Base-by-base conservation (phyloP, 2,113 vertebrate genomes). In the Galemys pyrenaicus region DNA sequence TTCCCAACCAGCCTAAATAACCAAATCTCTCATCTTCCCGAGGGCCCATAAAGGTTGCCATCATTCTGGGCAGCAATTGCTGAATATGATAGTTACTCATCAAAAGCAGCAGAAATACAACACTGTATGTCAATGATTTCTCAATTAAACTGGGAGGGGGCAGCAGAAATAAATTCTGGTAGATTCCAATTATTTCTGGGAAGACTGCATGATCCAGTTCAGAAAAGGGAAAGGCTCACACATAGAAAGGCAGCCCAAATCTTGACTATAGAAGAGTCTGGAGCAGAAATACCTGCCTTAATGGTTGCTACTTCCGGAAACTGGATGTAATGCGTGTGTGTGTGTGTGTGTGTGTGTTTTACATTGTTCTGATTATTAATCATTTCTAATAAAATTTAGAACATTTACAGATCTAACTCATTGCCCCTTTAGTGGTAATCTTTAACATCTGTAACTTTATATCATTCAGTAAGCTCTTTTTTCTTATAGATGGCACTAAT, bases 381-480 rank as follows among this genome's bases (percentile, higher is more conserved):
- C 37, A 84, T 85, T 96, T 96, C 54, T 86, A 94, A 94, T 82
- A 78, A 51, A 51, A 78, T 78, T 83, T 78, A 39, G 39, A 90
- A 94, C 39, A 83, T 74, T 83, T 80, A 75, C 22, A 79, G 44
- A 54, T 79, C 91, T 81, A 84, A 78, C 62, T 58, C 30, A 28
- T 30, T 93, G 24, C 92, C 79, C 26, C 32, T 83, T 87, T 87
- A 74, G 51, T 74, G 26, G 28, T 83, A 87, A 94, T 92, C 54
- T 83, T 93, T 79, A 92, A n/a, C 83, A 85, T 85, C 20, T 94
- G 15, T 84, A 87, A 75, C n/a, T 75, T 89, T 35, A 58, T 74
- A 92, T 83, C 44, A 77, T 74, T 92, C 12, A 7, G 32, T 49
- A 91, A 91, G 35, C 22, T 7, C 44, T 56, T 41, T 80, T 71